Evolutionary conservation across 2,888 invertebrate species (phyloP).

Genomic region (Sericinus montela): DNA sequence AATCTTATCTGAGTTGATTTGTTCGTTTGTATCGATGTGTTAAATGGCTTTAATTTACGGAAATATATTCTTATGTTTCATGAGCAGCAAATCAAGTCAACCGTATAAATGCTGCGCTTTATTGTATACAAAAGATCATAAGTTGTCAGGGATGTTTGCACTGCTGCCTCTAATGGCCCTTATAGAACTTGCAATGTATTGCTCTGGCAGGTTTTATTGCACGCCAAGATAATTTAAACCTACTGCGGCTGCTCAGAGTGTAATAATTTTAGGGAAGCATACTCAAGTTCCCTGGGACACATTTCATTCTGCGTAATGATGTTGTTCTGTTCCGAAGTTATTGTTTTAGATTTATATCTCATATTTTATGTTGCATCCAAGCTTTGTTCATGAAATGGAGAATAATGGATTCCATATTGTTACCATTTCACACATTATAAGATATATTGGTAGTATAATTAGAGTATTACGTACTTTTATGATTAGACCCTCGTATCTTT

Average conservation of each 20-base stretch:
- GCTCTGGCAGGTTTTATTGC: slow-evolving; percentile 14
- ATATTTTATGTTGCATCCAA: not conserved
- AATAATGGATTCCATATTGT: no score
- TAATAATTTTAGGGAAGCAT: slow-evolving; percentile 18
- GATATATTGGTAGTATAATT: no score
- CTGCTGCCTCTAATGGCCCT: slow-evolving; percentile 4
- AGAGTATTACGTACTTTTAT: no score
- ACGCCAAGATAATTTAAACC: slow-evolving; percentile 17
- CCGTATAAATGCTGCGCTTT: not conserved
- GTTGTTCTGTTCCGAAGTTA: slow-evolving; percentile 15
- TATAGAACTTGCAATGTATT: slow-evolving; percentile 9
- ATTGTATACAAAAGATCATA: not conserved
- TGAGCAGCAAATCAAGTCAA: no score
- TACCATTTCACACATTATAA: no score
- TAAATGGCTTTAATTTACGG: no score
- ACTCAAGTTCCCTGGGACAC: slow-evolving; percentile 13
- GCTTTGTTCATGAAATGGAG: no score
- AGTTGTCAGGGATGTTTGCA: slow-evolving; percentile 8
- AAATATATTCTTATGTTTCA: no score
- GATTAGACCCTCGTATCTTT: no score
- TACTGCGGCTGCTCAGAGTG: slow-evolving; percentile 6
- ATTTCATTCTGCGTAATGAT: slow-evolving; percentile 18
- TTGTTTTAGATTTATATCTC: slow-evolving; percentile 12
- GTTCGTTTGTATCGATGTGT: no score
- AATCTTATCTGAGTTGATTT: no score